Evolutionary conservation across 2,113 vertebrate genomes (phyloP), one percentile per base, ranked within the genome.

Genomic region (Hippocampus zosterae): DNA sequence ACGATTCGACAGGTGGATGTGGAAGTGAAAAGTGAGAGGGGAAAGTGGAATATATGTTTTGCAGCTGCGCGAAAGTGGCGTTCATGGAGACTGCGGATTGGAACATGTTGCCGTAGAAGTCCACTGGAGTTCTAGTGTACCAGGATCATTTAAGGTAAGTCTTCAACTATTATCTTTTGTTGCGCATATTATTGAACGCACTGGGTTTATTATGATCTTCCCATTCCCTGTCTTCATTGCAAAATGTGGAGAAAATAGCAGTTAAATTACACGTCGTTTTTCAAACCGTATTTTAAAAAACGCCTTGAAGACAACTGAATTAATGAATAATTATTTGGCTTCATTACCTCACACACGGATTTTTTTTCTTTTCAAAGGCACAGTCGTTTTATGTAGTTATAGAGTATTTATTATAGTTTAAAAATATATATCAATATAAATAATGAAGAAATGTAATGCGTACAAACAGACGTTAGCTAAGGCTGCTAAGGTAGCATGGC

Each of bases 1-100:
- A 27, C 40, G 6, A 46, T 25, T 27, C n/a, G 40, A 13, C 41
- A 25, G 41, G 62, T 46, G 19, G 16, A 7, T 8, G 37, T 40
- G 40, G 40, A 64, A 21, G 10, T 70, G 59, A 44, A 67, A 73
- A 55, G 3, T 25, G 44, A 57, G 48, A 40, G 40, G 40, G 69
- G 46, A 71, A 80, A 79, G 71, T 74, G 83, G 84, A 83, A 70
- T 70, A n/a, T 33, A 70, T 29, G 65, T 57, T 57, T 50, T 68
- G 18, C 70, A 42, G 65, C 67, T 64, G 80, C 69, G 68, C 75
- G 76, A 74, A 77, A 67, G 72, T 81, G 85, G 65, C 67, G 15
- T 77, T 75, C 77, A 66, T 52, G 23, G 48, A 64, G 67, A 66
- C 70, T 42, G 0, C 72, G 46, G 74, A 21, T 57, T 27, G 66